Evolutionary conservation across 2,113 vertebrate genomes (phyloP).

Genomic region (Dolichallabes microphthalmus): DNA sequence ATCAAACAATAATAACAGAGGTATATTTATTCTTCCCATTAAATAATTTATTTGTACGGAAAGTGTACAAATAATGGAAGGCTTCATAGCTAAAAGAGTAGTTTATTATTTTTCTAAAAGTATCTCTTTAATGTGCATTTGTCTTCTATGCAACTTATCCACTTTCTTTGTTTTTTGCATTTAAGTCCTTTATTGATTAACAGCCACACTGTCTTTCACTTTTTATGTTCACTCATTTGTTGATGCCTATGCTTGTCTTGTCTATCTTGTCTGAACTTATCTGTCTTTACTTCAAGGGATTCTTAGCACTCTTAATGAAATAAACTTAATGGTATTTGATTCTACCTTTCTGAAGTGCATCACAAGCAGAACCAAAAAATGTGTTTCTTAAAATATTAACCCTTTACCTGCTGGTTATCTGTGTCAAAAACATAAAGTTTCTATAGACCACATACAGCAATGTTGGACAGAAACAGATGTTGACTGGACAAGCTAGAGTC

Average conservation of each 20-base stretch:
- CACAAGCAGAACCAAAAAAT: constrained; percentile 30
- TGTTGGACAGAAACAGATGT: constrained; percentile 60
- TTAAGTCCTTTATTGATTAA: not conserved
- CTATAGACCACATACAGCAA: constrained; percentile 59
- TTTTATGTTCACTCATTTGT: not conserved
- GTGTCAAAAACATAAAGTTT: constrained; percentile 57
- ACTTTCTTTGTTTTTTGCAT: not conserved
- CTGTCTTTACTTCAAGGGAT: not conserved
- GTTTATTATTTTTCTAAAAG: not conserved
- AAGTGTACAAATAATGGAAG: not conserved
- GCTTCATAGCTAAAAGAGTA: no score
- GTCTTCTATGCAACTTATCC: not conserved
- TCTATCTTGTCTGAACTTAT: not conserved
- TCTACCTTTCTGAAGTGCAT: constrained; percentile 22
- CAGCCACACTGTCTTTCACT: not conserved
- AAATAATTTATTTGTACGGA: not conserved
- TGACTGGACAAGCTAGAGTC: constrained; percentile 54
- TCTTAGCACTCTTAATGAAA: not conserved
- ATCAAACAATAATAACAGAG: not conserved
- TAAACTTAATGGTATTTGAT: not conserved
- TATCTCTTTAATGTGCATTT: not conserved
- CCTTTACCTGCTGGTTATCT: constrained; percentile 63
- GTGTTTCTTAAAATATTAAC: constrained; percentile 64
- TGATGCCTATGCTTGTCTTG: not conserved
- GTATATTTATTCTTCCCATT: no score